These are phyloP conservation scores for Salarias fasciatus DNA, from an alignment of 2,797 vertebrate species.

Conservation along the genomic window DNA sequence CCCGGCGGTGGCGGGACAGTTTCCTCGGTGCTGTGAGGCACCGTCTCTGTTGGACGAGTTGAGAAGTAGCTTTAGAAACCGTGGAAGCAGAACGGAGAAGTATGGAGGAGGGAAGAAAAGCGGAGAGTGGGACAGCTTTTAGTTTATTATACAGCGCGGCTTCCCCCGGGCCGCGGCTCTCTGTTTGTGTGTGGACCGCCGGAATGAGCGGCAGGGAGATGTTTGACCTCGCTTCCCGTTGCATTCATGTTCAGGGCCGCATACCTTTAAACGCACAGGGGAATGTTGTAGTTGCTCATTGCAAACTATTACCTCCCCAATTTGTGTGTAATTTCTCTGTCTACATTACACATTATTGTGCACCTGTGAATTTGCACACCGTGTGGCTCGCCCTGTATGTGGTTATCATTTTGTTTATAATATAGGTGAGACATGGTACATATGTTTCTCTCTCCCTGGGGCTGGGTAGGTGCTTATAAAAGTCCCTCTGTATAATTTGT, in stretches of 20 bases:
- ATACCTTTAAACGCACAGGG: slow-evolving; percentile 11
- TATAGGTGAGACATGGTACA: slow-evolving; percentile 9
- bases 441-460: not conserved
- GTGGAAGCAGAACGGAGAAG: slow-evolving; percentile 20
- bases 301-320: not conserved
- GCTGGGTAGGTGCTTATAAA: slow-evolving; percentile 21
- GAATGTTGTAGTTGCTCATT: slow-evolving; percentile 9
- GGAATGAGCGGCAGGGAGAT: slow-evolving; percentile 30
- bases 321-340: slow-evolving; percentile 11
- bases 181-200: slow-evolving; percentile 32
- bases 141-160: slow-evolving; percentile 19
- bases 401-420: slow-evolving; percentile 32
- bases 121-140: slow-evolving; percentile 13
- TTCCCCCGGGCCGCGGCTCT: slow-evolving; percentile 45
- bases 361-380: slow-evolving; percentile 1
- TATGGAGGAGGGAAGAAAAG: slow-evolving; percentile 7
- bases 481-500: slow-evolving; percentile 50
- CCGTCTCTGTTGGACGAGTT: slow-evolving; percentile 23
- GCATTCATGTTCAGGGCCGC: slow-evolving; percentile 8
- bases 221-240: slow-evolving; percentile 35
- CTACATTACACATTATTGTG: slow-evolving; percentile 5
- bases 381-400: slow-evolving; percentile 22
- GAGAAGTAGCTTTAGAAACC: slow-evolving; percentile 22
- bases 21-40: slow-evolving; percentile 15
- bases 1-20: slow-evolving; percentile 28